phyloP scores from a whole-genome alignment of 2,888 invertebrate genomes.

The Petrolisthes cinctipes region DNA sequence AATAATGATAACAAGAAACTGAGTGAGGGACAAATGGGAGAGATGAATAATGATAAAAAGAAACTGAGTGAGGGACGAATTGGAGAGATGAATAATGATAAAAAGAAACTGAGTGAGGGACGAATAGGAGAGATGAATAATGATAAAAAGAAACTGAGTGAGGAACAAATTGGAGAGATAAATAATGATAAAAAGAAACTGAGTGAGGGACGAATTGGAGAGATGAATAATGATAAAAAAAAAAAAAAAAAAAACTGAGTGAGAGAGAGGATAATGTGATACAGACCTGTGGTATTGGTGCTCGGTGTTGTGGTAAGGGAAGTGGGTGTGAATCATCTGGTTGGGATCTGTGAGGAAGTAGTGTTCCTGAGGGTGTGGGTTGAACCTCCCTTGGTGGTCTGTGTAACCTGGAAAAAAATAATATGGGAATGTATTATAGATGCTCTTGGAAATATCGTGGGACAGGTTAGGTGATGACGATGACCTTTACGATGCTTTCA shows the following conservation, averaged over 20 bases:
- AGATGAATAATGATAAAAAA: background rate
- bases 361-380: constrained; percentile 67
- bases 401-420: constrained; percentile 65
- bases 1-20: background rate
- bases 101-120: background rate
- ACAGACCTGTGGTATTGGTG: constrained; percentile 66
- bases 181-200: background rate
- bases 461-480: too few species aligned
- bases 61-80: background rate
- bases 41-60: background rate
- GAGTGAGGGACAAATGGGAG: background rate
- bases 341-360: constrained; percentile 69
- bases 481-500: background rate
- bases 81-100: background rate
- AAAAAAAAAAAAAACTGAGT: too few species aligned
- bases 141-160: background rate
- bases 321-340: constrained; percentile 68
- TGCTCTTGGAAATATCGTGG: background rate
- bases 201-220: background rate
- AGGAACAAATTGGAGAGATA: background rate
- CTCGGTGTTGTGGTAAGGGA: constrained; percentile 67
- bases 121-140: background rate
- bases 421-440: background rate
- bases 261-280: too few species aligned
- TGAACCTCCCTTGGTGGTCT: constrained; percentile 67